Evolutionary conservation across 1,140 invertebrate species (phyloP).

Genomic region (Drosophila mayri): DNA sequence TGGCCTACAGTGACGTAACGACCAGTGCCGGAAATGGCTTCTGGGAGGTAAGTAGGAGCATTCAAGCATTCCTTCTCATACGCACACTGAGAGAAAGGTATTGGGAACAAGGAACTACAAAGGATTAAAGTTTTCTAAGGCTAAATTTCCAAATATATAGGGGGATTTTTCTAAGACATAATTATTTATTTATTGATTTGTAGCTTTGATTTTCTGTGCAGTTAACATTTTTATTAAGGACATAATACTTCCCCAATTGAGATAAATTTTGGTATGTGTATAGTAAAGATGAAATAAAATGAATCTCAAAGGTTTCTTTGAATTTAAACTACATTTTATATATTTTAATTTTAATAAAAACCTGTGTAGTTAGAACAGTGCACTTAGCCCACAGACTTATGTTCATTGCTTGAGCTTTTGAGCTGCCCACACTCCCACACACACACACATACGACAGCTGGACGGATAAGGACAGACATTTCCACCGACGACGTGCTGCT

Average conservation of each 20-base stretch:
- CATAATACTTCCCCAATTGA: not conserved
- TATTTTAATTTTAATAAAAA: not conserved
- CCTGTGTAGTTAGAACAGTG: not conserved
- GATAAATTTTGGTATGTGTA: not conserved
- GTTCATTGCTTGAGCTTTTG: slow-evolving; percentile 56
- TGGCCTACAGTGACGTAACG: slow-evolving; percentile 92
- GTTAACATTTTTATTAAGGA: not conserved
- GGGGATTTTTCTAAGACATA: not conserved
- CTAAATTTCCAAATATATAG: too few relatives aligned
- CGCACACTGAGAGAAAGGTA: slow-evolving; percentile 7
- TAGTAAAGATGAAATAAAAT: not conserved
- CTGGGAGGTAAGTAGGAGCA: slow-evolving; percentile 91
- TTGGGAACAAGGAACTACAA: not conserved
- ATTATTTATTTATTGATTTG: too few relatives aligned
- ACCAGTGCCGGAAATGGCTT: slow-evolving; percentile 90
- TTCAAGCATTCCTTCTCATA: slow-evolving; percentile 70
- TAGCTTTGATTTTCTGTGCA: too few relatives aligned
- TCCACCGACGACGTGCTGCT: slow-evolving; percentile 38
- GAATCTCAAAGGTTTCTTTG: fast-evolving
- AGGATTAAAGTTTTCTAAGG: not conserved
- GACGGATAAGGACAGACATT: slow-evolving; percentile 18
- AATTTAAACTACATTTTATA: not conserved
- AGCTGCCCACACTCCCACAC: slow-evolving; percentile 45
- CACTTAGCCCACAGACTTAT: slow-evolving; percentile 5
- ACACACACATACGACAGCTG: slow-evolving; percentile 7